These are phyloP conservation scores for Rhyzopertha dominica DNA, from an alignment of 1,140 invertebrate genomes.

Conservation along the genomic window DNA sequence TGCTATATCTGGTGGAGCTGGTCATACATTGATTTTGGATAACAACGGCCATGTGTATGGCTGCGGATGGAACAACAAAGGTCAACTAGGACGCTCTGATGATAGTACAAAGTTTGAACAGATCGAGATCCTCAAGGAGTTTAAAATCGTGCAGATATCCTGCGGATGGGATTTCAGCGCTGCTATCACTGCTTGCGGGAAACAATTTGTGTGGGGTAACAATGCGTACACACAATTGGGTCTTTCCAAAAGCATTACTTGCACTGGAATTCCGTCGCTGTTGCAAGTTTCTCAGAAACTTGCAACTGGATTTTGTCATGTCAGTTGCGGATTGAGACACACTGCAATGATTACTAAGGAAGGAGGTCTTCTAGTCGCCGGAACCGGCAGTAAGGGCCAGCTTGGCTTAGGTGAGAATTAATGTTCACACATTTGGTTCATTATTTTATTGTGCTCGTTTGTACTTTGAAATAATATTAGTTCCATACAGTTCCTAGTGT, in stretches of 20 bases:
- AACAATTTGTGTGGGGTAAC: constrained; percentile 69
- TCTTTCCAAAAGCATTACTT: constrained; percentile 50
- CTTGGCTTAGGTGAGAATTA: constrained; percentile 58
- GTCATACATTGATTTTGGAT: constrained; percentile 66
- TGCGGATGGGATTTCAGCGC: constrained; percentile 71
- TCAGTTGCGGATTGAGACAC: constrained; percentile 62
- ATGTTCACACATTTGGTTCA: too few species aligned
- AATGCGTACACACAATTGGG: constrained; percentile 71
- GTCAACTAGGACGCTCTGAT: constrained; percentile 64
- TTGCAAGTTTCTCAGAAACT: constrained; percentile 43
- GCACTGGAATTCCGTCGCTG: constrained; percentile 45
- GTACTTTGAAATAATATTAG: too few species aligned
- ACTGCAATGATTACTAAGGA: constrained; percentile 61
- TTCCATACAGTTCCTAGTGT: too few species aligned
- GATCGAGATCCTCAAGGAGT: constrained; percentile 51
- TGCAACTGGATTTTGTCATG: constrained; percentile 38
- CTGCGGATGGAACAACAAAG: constrained; percentile 84
- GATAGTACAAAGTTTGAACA: constrained; percentile 52
- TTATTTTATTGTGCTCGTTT: too few species aligned
- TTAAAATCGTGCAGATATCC: constrained; percentile 54
- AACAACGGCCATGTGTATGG: constrained; percentile 64
- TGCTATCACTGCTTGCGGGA: constrained; percentile 58
- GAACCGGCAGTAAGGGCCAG: constrained; percentile 60
- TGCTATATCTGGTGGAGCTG: constrained; percentile 68
- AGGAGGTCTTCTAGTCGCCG: constrained; percentile 55